These are phyloP conservation scores for Pseudopodoces humilis DNA, from an alignment of 2,113 vertebrate genomes.

Conservation along the genomic window DNA sequence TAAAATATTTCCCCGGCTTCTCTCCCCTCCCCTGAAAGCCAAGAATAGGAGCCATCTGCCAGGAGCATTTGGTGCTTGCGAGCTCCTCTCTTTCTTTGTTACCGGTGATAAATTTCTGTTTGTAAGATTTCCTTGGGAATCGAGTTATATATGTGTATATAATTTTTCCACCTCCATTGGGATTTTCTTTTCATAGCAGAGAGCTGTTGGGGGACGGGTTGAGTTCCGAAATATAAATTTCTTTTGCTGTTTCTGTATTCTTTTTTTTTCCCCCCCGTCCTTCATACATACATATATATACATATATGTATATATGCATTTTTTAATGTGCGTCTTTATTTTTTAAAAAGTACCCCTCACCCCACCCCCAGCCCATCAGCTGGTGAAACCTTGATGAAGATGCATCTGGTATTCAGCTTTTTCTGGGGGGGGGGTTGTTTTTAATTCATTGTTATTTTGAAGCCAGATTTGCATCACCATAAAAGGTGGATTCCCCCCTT, in stretches of 20 bases:
- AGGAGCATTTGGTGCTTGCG: constrained; percentile 69
- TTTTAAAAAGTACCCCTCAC: not conserved
- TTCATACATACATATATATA: too few relatives aligned
- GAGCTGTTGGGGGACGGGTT: not conserved
- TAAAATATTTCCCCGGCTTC: constrained; percentile 68
- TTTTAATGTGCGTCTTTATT: not conserved
- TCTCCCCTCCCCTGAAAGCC: constrained; percentile 75
- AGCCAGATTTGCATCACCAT: constrained; percentile 41
- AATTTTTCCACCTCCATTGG: not conserved
- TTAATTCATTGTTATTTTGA: constrained; percentile 52
- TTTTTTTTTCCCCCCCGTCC: not conserved
- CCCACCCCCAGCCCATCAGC: not conserved
- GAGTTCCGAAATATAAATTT: not conserved
- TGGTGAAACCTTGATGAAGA: constrained; percentile 45
- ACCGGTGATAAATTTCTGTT: constrained; percentile 69
- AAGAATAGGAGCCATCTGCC: constrained; percentile 78
- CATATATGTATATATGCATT: too few relatives aligned
- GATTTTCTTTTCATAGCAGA: not conserved
- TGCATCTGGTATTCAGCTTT: constrained; percentile 20
- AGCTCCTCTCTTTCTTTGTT: constrained; percentile 78
- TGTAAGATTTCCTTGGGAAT: constrained; percentile 73
- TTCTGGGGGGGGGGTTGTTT: not conserved
- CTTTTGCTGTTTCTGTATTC: not conserved
- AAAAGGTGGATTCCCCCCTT: constrained; percentile 33
- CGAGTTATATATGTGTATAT: not conserved